Percentiles rank a stretch among this genome's conserved stretches.
Conservation (phyloP, 2,888 invertebrate species). For the Eupsilia transversa region DNA sequence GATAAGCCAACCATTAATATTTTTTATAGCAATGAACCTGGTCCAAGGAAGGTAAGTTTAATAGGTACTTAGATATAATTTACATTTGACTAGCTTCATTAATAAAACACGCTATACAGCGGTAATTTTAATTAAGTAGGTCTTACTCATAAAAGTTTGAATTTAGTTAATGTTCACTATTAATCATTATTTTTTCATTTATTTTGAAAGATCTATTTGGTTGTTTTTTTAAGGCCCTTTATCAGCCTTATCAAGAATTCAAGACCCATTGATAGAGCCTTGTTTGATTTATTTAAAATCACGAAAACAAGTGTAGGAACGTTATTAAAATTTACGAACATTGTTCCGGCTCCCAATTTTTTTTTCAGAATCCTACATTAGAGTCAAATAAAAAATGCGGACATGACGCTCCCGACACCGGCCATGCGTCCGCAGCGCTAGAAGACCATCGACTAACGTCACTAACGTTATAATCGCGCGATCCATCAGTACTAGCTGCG, state of each 20-base stretch:
- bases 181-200: neutral
- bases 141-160: neutral
- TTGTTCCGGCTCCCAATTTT: neutral
- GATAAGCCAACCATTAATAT: no score
- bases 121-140: slow-evolving; percentile 4
- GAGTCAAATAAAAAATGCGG: neutral
- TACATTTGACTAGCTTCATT: slow-evolving; percentile 29
- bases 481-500: slow-evolving; percentile 77
- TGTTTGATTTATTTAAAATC: no score
- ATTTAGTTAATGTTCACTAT: neutral
- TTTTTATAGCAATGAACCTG: slow-evolving; percentile 1
- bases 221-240: no score
- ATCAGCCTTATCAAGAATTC: no score
- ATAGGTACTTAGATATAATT: slow-evolving; percentile 23
- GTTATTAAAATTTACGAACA: no score
- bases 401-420: slow-evolving; percentile 2
- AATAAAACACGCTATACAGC: slow-evolving; percentile 7
- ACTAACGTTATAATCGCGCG: slow-evolving; percentile 84
- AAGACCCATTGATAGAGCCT: no score
- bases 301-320: no score
- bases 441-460: slow-evolving; percentile 69
- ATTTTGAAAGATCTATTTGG: neutral
- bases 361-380: neutral
- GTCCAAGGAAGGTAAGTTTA: neutral
- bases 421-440: slow-evolving; percentile 60